Evolutionary conservation across 2,797 vertebrate species (phyloP), one percentile per base, ranked within the genome.

Genomic region (Aselliscus stoliczkanus): DNA sequence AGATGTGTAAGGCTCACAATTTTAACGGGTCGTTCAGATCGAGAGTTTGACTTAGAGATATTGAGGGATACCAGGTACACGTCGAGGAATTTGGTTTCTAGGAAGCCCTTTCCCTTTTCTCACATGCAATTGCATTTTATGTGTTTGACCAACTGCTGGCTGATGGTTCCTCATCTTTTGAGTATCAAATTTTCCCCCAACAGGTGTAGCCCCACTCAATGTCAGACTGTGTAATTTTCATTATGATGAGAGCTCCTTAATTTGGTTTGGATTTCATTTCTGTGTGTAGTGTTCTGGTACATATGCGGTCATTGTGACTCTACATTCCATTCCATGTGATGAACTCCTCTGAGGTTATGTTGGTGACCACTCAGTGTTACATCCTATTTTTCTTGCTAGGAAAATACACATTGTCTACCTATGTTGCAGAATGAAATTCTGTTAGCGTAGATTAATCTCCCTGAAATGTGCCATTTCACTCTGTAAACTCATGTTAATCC

Each of bases 31-130:
- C 21, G 11, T 88, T 90, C 13, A 56, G 64, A 52, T 83, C 50
- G 27, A 13, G 73, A 95, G 79, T 52, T 58, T 64, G 42, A 79
- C 56, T 85, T 86, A 90, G 1, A 94, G 88, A 82, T 4, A 64
- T 56, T 72, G 37, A 91, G 29, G 88, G 58, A 67, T 60, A 76
- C 82, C 95, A 95, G 88, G 44, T 96, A 90, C 95, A 90, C 95
- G 64, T 83, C 92, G 52, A 95, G 97, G 88, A 97, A 94, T 98
- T 92, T 92, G 76, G 75, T 97, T 97, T 96, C 92, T 96, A 95
- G 95, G 95, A 96, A 96, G 86, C 62, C 10, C 18, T 87, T 95
- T 86, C 67, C 75, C 58, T 86, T 86, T 93, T 87, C 23, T 37
- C 50, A 65, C 65, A 44, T 9, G 31, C 0, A 21, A 56, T 88